A percentile compares a stretch with the other conserved stretches of the same genome.
Evolutionary conservation across 2,888 invertebrate species (phyloP).

Genomic region (Parasteatoda lunata): DNA sequence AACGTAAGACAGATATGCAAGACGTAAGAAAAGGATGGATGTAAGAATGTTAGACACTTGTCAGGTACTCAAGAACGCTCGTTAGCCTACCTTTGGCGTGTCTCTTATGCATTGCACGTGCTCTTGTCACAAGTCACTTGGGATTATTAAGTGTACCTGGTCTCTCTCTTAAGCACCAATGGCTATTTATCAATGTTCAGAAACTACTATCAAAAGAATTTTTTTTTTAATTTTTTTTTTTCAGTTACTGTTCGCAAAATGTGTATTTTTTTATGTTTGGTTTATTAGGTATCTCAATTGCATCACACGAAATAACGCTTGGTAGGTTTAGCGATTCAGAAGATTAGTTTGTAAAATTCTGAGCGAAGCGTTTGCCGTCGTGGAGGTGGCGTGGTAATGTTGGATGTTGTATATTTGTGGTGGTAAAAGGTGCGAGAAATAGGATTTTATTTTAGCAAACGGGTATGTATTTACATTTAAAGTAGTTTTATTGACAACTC

Average conservation of each 20-base stretch:
- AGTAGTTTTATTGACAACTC: too few species aligned
- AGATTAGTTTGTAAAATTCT: neutral
- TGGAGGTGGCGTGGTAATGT: too few species aligned
- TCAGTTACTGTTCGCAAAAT: neutral
- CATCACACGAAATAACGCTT: neutral
- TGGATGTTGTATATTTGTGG: too few species aligned
- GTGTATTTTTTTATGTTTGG: neutral
- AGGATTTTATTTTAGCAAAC: too few species aligned
- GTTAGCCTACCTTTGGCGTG: constrained; percentile 28
- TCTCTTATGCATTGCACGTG: constrained; percentile 49
- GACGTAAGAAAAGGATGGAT: constrained; percentile 4
- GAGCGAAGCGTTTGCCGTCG: too few species aligned
- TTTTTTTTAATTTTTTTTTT: constrained; percentile 10
- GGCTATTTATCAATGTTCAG: constrained; percentile 55
- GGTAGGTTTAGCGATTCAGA: neutral
- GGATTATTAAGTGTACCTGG: constrained; percentile 62
- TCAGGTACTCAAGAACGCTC: constrained; percentile 56
- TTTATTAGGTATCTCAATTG: neutral
- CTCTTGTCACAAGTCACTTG: constrained; percentile 53
- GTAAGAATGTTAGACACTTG: constrained; percentile 55
- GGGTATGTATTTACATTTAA: too few species aligned
- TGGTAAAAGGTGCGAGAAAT: too few species aligned
- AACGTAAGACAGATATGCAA: constrained; percentile 6
- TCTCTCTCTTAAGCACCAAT: constrained; percentile 37
- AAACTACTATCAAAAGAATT: constrained; percentile 39